Evolutionary conservation across 64 coral and sea anemone genomes (phyloP), one percentile per base, ranked within the genome.

Genomic region (Montipora foliosa): DNA sequence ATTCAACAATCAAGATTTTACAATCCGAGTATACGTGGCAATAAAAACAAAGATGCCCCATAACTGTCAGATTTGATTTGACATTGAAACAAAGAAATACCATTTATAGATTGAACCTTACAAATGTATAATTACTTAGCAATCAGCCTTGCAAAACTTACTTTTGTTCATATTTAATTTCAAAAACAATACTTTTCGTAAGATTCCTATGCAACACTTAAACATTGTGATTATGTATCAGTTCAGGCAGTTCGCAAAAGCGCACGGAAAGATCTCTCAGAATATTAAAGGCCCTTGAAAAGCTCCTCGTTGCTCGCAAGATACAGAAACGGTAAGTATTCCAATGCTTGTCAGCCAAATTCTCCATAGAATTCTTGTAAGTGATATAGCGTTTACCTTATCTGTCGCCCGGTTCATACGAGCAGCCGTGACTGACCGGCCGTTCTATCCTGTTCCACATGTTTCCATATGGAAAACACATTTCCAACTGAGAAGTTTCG

Each of bases 11-110:
- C 45, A 86, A 70, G 50, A 70, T 21, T 20, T 72, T 17, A 45
- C 45, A 86, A 71, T 64, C 82, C 2, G 19, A 72, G 48, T 7
- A 22, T 17, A 72, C 48, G 66, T 15, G 47, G 11, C 16, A 86
- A 71, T 70, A 19, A 71, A 1, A 49, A 17, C 64, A 49, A 19
- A 70, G 20, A 86, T 50, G 16, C 14, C 6, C 70, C 29, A 72
- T 72, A 49, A 48, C 49, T 86, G 46, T 86, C 82, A 72, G 68
- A 86, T 13, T 86, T 86, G 66, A 71, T 71, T 86, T 86, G n/a
- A 71, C 62, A 72, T 13, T 71, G 14, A 72, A 7, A 86, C 66
- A 86, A 86, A 86, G 82, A 17, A 51, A 19, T 8, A 45, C 82
- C 17, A 86, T 71, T 86, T 49, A 86, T 71, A 86, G 62, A 6